Base-by-base conservation (phyloP, 2,113 vertebrate species). In the Paracyprichromis sp. region DNA sequence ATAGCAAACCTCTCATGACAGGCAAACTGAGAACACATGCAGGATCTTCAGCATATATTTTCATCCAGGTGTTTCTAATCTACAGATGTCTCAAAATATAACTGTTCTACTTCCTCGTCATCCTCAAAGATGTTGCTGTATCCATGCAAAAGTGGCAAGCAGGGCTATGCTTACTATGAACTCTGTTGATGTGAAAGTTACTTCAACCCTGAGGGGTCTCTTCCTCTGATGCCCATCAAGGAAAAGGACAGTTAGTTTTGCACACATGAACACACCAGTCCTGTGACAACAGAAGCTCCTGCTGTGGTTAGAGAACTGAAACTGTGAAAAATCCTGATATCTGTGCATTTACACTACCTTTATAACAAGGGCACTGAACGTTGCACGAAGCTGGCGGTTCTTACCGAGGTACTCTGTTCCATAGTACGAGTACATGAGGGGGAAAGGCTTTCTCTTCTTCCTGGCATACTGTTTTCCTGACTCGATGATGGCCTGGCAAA, bases 391-490 rank as follows among this genome's bases (percentile, higher is more conserved):
- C 13, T 50, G 21, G 2, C 19, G 5, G 7, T 43, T 81, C 97
- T 98, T 93, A 98, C 97, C 97, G 7, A 98, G 96, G 82, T 98
- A 98, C 85, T 98, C 97, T 0, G 97, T 98, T 80, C 97, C 97
- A 80, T 98, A 98, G 91, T 98, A 98, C 9, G 97, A 97, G 90
- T 97, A 98, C 98, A 98, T 98, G 79, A 98, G 96, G 1, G 97
- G 97, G 80, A 97, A 97, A 0, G 97, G 97, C 90, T 98, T 98
- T 47, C 97, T 97, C 93, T 98, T 98, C 94, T 96, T 97, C 83
- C 93, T 89, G 80, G 97, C 96, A 57, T 98, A 98, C 83, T 98
- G 97, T 90, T 97, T 98, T 66, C 97, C 97, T n/a, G 97, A 98
- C 90, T 98, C 97, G 16, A 98, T 95, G 93, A 98, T 98, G 24